Evolutionary conservation across 2,797 vertebrate genomes (phyloP).

Genomic region (Nothura maculosa): DNA sequence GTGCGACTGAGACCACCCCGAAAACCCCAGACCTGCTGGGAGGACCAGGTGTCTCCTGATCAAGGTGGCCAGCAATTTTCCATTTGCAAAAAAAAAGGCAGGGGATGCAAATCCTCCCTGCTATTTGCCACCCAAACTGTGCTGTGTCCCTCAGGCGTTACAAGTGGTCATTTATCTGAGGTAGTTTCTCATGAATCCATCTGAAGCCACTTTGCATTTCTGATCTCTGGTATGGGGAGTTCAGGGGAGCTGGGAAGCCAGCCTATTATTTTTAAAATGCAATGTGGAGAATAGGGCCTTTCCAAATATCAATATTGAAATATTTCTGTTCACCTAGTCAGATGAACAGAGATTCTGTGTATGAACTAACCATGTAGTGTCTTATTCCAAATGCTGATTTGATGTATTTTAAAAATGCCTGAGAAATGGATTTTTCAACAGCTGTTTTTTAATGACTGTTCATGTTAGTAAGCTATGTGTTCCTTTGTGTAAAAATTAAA

Average conservation of each 20-base stretch:
- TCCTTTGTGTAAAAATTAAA: slow-evolving; percentile 14
- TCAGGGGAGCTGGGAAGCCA: background rate
- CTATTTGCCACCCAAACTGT: background rate
- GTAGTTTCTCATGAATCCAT: background rate
- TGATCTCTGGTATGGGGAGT: background rate
- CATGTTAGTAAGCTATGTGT: background rate
- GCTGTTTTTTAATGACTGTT: background rate
- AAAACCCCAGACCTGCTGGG: background rate
- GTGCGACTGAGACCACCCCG: background rate
- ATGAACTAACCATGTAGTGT: background rate
- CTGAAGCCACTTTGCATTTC: background rate
- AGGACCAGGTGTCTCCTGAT: background rate
- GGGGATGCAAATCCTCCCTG: background rate
- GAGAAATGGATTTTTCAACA: background rate
- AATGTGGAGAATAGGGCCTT: background rate
- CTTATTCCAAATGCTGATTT: background rate
- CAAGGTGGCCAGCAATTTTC: background rate
- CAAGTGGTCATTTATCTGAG: background rate
- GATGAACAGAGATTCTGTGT: background rate
- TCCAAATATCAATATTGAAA: background rate
- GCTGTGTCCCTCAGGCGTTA: background rate
- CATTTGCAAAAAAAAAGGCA: background rate
- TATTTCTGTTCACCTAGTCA: background rate
- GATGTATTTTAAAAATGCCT: background rate
- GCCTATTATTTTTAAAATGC: background rate